Percentiles rank a stretch among this genome's conserved stretches.
phyloP scores from a whole-genome alignment of 2,888 invertebrate genomes.

The Apotomis betuletana region DNA sequence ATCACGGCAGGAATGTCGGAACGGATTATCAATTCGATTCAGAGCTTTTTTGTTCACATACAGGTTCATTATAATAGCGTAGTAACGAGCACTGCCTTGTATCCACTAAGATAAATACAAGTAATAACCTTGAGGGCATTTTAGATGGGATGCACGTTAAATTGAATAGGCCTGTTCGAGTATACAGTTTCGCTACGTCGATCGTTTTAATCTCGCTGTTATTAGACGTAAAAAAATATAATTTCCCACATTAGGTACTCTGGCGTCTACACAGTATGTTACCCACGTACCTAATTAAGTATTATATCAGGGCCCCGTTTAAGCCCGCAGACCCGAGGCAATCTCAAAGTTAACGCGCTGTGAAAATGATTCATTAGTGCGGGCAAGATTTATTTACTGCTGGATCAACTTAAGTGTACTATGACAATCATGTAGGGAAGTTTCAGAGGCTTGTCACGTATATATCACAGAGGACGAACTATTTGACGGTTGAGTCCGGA shows the following conservation, averaged over 20 bases:
- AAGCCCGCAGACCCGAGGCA: constrained; percentile 39
- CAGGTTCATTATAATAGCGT: constrained; percentile 49
- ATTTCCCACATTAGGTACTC: constrained; percentile 14
- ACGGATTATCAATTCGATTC: constrained; percentile 70
- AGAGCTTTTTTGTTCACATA: constrained; percentile 53
- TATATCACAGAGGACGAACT: constrained; percentile 9
- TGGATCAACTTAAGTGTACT: constrained; percentile 33
- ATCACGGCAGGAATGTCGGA: constrained; percentile 66
- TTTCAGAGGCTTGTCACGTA: constrained; percentile 3
- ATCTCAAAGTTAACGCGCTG: constrained; percentile 46
- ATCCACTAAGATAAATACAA: constrained; percentile 29
- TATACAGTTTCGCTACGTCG: constrained; percentile 2
- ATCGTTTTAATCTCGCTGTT: constrained; percentile 32
- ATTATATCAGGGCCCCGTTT: constrained; percentile 43
- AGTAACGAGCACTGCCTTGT: constrained; percentile 47
- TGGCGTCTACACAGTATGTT: constrained; percentile 29
- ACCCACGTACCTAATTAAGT: constrained; percentile 43
- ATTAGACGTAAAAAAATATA: constrained; percentile 25
- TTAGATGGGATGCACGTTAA: constrained; percentile 48
- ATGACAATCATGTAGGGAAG: not conserved
- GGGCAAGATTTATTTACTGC: constrained; percentile 41
- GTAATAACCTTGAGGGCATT: constrained; percentile 48
- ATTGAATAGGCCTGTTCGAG: constrained; percentile 38
- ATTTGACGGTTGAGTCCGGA: constrained; percentile 18
- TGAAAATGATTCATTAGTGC: constrained; percentile 47